phyloP scores from a whole-genome alignment of 2,888 invertebrate genomes.

The Eilema griseolum region DNA sequence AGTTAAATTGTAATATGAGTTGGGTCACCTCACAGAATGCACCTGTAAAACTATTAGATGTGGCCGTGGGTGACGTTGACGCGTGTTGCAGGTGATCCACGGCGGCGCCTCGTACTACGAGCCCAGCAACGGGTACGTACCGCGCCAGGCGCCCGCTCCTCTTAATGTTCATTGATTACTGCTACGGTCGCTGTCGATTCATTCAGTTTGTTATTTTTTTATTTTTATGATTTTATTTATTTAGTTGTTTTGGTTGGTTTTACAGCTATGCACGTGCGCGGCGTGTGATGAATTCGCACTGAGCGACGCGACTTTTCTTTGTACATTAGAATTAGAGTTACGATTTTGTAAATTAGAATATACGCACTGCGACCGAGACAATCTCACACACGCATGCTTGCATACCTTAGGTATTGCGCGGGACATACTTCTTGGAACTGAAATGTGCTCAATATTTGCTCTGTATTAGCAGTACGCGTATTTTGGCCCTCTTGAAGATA shows the following conservation, averaged over 20 bases:
- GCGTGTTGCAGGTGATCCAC: slow-evolving; percentile 65
- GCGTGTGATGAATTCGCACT: slow-evolving; percentile 52
- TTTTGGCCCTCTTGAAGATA: too few species aligned
- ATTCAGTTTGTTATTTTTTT: neutral
- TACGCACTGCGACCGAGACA: slow-evolving; percentile 12
- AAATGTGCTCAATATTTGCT: too few species aligned
- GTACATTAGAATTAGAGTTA: neutral
- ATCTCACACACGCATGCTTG: neutral
- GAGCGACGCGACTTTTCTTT: slow-evolving; percentile 34
- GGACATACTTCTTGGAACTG: too few species aligned
- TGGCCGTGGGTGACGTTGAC: neutral
- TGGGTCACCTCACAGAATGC: too few species aligned
- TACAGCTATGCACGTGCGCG: slow-evolving; percentile 45
- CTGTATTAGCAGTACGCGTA: too few species aligned
- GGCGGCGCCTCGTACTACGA: slow-evolving; percentile 49
- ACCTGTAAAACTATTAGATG: too few species aligned
- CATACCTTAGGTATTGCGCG: too few species aligned
- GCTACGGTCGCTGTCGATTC: neutral
- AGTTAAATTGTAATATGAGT: too few species aligned
- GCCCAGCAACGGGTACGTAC: slow-evolving; percentile 51
- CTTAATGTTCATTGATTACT: neutral
- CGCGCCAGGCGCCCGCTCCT: too few species aligned
- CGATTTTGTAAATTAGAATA: slow-evolving; percentile 18
- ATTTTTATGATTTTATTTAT: slow-evolving; percentile 38
- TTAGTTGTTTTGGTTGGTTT: slow-evolving; percentile 44